Conservation (phyloP, 2,888 invertebrate species). For the Plusia festucae region DNA sequence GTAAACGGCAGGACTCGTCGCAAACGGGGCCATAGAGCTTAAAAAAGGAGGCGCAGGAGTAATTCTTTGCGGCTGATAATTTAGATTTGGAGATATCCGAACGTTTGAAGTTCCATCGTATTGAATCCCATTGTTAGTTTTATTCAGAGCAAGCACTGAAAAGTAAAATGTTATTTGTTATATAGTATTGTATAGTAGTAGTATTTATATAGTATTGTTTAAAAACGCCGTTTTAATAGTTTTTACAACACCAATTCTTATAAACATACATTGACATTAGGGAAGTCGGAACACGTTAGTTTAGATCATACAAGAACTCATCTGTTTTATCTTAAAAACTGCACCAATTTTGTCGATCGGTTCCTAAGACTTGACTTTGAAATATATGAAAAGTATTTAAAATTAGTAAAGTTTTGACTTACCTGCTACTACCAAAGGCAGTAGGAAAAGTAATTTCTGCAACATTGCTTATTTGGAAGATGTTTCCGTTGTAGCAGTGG, state of each 20-base stretch:
- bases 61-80: background rate
- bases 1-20: background rate
- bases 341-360: background rate
- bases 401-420: too few relatives aligned
- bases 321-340: too few relatives aligned
- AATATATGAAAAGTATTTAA: background rate
- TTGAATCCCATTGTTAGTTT: background rate
- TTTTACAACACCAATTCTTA: background rate
- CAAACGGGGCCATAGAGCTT: too few relatives aligned
- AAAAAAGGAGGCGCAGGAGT: background rate
- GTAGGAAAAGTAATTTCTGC: too few relatives aligned
- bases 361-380: too few relatives aligned
- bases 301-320: too few relatives aligned
- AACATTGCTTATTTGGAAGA: too few relatives aligned
- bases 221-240: background rate
- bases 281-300: too few relatives aligned
- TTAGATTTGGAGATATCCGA: background rate
- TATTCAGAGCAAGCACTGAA: background rate
- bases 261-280: background rate
- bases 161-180: background rate
- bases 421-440: too few relatives aligned
- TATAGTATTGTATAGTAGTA: too few relatives aligned
- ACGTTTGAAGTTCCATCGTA: background rate
- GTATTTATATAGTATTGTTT: too few relatives aligned
- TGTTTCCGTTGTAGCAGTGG: slow-evolving; percentile 21